Conservation (phyloP, 92 coral and sea anemone species). For the Chrysogorgia sp. region DNA sequence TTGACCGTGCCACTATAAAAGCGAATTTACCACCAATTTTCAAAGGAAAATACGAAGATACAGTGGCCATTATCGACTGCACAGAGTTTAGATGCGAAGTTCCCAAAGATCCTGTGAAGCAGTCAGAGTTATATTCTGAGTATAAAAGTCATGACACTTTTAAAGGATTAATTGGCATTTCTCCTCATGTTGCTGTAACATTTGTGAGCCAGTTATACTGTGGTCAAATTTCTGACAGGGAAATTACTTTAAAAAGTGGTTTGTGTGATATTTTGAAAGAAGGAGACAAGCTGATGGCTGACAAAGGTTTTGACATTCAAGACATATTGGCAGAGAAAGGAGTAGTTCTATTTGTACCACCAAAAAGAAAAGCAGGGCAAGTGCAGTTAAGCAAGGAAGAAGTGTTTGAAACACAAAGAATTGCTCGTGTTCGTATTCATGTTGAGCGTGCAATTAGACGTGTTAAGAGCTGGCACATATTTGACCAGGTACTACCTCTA, state of each 20-base stretch:
- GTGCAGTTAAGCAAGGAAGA: slow-evolving; percentile 54
- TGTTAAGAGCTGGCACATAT: slow-evolving; percentile 61
- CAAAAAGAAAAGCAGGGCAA: slow-evolving; percentile 44
- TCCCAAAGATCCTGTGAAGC: not conserved
- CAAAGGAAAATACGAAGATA: slow-evolving; percentile 17
- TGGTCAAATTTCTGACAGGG: slow-evolving; percentile 8
- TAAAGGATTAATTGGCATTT: not conserved
- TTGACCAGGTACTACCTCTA: slow-evolving; percentile 56
- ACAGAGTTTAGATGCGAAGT: slow-evolving; percentile 8
- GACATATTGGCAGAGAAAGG: slow-evolving; percentile 35
- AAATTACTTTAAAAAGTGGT: slow-evolving; percentile 9
- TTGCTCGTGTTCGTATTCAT: slow-evolving; percentile 59
- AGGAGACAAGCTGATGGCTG: slow-evolving; percentile 27
- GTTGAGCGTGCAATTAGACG: slow-evolving; percentile 49
- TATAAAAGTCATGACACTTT: slow-evolving; percentile 15
- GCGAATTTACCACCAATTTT: not conserved
- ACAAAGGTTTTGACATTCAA: slow-evolving; percentile 39
- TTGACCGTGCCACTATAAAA: not conserved
- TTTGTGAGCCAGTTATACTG: slow-evolving; percentile 12
- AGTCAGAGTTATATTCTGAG: not conserved
- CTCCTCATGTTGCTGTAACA: slow-evolving; percentile 7
- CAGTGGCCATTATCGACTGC: not conserved
- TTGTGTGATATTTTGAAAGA: not conserved
- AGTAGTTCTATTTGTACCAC: slow-evolving; percentile 19
- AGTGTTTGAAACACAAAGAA: slow-evolving; percentile 56